Conservation (phyloP, 2,113 vertebrate species). For the Cisticola juncidis region DNA sequence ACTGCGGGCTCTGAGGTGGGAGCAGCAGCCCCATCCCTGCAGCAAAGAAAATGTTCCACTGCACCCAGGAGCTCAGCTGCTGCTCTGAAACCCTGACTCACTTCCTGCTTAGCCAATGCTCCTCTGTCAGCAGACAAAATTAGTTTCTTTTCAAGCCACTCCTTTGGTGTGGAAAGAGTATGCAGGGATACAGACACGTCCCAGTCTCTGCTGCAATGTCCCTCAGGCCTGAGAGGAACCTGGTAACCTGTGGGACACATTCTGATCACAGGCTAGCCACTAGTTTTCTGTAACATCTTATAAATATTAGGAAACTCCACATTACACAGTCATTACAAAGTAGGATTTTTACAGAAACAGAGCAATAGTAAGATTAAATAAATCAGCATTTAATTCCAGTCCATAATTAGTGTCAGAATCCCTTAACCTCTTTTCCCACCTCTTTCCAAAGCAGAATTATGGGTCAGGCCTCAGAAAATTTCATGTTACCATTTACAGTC, state of each 20-base stretch:
- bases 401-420: background rate
- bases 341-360: background rate
- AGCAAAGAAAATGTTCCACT: background rate
- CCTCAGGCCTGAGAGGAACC: background rate
- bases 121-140: background rate
- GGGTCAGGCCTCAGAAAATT: background rate
- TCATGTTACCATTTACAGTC: background rate
- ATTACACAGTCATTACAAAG: background rate
- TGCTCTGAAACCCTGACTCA: background rate
- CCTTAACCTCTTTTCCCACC: background rate
- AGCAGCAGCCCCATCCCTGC: background rate
- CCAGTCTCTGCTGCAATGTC: background rate
- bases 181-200: background rate
- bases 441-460: background rate
- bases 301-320: background rate
- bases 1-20: background rate
- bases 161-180: background rate
- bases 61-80: background rate
- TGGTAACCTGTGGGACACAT: rapidly evolving
- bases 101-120: background rate
- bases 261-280: background rate
- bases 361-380: background rate
- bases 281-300: background rate
- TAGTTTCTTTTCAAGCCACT: background rate
- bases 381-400: background rate